phyloP scores from a whole-genome alignment of 1,140 invertebrate species.

The Brachionus manjavacas region DNA sequence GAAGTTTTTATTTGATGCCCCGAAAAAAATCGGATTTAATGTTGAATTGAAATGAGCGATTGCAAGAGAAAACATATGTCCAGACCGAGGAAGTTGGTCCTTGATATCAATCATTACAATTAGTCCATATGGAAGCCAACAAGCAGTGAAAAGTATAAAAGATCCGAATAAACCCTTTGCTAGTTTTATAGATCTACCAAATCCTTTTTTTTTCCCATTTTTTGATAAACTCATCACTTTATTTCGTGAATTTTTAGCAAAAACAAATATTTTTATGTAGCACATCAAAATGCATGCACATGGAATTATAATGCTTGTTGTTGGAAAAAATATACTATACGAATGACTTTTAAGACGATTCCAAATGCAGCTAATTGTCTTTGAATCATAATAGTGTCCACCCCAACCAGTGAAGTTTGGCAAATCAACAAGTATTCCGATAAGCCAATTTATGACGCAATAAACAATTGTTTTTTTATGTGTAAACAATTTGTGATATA shows the following conservation, averaged over 20 bases:
- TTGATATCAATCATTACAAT: background rate
- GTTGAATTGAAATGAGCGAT: slow-evolving; percentile 39
- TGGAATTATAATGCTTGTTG: slow-evolving; percentile 7
- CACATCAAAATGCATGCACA: background rate
- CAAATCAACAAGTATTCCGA: slow-evolving; percentile 43
- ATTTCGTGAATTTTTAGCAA: background rate
- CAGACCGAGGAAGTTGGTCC: background rate
- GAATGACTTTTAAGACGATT: slow-evolving; percentile 42
- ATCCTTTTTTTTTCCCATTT: background rate
- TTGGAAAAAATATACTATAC: slow-evolving; percentile 44
- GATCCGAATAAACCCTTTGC: slow-evolving; percentile 27
- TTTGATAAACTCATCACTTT: slow-evolving; percentile 1
- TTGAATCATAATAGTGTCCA: slow-evolving; percentile 43
- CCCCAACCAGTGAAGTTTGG: slow-evolving; percentile 43
- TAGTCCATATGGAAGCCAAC: slow-evolving; percentile 22
- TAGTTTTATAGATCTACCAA: slow-evolving; percentile 8
- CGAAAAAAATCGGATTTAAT: slow-evolving; percentile 31
- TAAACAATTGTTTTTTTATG: slow-evolving; percentile 40
- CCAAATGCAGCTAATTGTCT: slow-evolving; percentile 43
- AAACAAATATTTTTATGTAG: slow-evolving; percentile 34
- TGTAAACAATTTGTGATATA: slow-evolving; percentile 42
- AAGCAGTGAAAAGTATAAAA: background rate
- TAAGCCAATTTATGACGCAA: slow-evolving; percentile 42
- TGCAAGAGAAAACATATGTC: background rate
- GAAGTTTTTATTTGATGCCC: background rate